Evolutionary conservation across 2,797 vertebrate genomes (phyloP).

Genomic region (Acestrorhynchus altus): DNA sequence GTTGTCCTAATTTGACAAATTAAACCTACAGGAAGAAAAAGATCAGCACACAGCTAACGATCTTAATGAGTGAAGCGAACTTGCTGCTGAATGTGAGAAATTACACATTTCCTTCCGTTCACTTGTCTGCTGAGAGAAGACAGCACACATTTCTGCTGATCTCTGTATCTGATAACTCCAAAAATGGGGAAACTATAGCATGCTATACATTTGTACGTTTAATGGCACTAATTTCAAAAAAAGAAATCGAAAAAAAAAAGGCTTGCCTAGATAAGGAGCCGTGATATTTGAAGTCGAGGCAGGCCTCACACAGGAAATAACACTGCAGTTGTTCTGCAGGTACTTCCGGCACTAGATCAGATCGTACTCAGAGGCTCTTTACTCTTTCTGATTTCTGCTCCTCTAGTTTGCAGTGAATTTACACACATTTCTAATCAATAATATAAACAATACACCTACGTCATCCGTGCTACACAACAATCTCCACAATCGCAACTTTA

Average conservation of each 20-base stretch:
- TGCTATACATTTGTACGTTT: too few species aligned
- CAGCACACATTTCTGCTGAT: background rate
- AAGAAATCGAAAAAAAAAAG: background rate
- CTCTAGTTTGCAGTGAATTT: background rate
- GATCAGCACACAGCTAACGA: background rate
- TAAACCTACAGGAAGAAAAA: background rate
- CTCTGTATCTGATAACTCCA: background rate
- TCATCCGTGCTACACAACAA: too few species aligned
- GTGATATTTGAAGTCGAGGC: slow-evolving; percentile 48
- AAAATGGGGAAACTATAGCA: too few species aligned
- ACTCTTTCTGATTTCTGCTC: slow-evolving; percentile 22
- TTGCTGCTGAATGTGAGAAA: background rate
- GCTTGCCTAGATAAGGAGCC: slow-evolving; percentile 5
- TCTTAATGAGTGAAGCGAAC: background rate
- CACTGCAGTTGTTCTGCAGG: slow-evolving; percentile 57
- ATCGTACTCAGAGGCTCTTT: slow-evolving; percentile 29
- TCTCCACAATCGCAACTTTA: too few species aligned
- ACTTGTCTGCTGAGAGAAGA: background rate
- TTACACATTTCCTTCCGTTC: slow-evolving; percentile 2
- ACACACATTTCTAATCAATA: background rate
- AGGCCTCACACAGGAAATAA: slow-evolving; percentile 67
- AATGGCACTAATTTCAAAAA: background rate
- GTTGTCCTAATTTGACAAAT: too few species aligned
- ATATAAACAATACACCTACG: too few species aligned
- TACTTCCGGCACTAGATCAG: slow-evolving; percentile 61